Percentiles rank a stretch among this genome's conserved stretches.
Conservation (phyloP, 2,888 invertebrate genomes). For the Polia nebulosa region DNA sequence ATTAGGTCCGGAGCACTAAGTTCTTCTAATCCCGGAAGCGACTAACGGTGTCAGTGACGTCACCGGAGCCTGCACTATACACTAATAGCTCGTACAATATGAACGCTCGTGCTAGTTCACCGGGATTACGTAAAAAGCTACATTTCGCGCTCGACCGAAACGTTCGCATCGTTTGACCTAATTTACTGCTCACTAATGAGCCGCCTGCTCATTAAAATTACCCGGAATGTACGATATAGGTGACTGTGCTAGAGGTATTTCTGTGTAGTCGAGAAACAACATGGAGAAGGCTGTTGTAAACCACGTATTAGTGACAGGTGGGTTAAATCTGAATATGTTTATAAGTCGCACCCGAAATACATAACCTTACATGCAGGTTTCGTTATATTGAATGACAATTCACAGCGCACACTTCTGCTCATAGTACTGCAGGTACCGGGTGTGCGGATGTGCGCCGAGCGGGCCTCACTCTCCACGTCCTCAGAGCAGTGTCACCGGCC, state of each 20-base stretch:
- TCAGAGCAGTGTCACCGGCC: neutral
- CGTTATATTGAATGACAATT: no score
- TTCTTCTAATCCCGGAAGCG: slow-evolving; percentile 1
- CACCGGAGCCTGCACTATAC: no score
- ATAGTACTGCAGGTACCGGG: neutral
- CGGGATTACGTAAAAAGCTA: slow-evolving; percentile 16
- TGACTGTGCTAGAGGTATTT: neutral
- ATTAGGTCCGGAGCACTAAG: neutral
- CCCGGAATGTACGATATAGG: neutral
- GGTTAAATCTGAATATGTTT: neutral
- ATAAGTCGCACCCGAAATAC: no score
- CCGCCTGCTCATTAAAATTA: slow-evolving; percentile 28
- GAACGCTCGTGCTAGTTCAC: slow-evolving; percentile 13
- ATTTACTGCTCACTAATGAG: slow-evolving; percentile 30
- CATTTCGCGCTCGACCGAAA: slow-evolving; percentile 2
- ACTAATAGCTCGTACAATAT: slow-evolving; percentile 20
- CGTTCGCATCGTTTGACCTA: slow-evolving; percentile 18
- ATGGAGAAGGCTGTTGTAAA: neutral
- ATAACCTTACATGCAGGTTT: no score
- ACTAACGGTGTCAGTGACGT: neutral
- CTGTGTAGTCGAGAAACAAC: neutral
- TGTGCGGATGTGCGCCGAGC: neutral
- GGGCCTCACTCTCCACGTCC: neutral
- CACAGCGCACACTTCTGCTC: no score
- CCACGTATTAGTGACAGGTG: neutral